Percentiles rank a stretch among this genome's conserved stretches.
Evolutionary conservation across 2,113 vertebrate species (phyloP).

Genomic region (Ceyx cyanopectus): DNA sequence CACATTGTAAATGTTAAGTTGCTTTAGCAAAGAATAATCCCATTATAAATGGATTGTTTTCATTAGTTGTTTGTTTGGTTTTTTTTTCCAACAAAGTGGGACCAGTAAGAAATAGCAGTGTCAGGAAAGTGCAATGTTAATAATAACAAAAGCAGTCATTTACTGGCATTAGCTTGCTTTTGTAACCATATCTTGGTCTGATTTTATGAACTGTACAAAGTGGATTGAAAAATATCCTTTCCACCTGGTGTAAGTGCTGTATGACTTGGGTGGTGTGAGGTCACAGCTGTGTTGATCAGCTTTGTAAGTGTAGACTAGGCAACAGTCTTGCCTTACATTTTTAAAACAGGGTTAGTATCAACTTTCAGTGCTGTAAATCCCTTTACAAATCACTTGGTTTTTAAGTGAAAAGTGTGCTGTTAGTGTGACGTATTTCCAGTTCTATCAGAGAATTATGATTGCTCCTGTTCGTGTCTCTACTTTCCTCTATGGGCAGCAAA

Average conservation of each 20-base stretch:
- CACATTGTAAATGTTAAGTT: neutral
- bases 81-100: neutral
- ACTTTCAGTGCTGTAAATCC: neutral
- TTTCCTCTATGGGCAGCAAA: neutral
- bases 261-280: no score
- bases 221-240: neutral
- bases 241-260: neutral
- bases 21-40: neutral
- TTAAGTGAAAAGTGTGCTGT: neutral
- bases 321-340: neutral
- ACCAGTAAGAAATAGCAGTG: no score
- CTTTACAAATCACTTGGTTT: neutral
- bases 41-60: neutral
- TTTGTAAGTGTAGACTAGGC: no score
- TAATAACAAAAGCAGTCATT: neutral
- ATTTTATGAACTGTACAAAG: neutral
- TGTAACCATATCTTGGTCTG: neutral
- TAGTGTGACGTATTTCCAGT: fast-evolving
- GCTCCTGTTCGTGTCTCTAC: fast-evolving
- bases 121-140: neutral
- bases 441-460: neutral
- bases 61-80: fast-evolving
- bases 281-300: neutral
- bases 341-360: neutral
- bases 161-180: neutral